A percentile compares a stretch with the other conserved stretches of the same genome.
These are phyloP conservation scores for Charanyca ferruginea DNA, from an alignment of 2,888 invertebrate genomes.

Conservation along the genomic window DNA sequence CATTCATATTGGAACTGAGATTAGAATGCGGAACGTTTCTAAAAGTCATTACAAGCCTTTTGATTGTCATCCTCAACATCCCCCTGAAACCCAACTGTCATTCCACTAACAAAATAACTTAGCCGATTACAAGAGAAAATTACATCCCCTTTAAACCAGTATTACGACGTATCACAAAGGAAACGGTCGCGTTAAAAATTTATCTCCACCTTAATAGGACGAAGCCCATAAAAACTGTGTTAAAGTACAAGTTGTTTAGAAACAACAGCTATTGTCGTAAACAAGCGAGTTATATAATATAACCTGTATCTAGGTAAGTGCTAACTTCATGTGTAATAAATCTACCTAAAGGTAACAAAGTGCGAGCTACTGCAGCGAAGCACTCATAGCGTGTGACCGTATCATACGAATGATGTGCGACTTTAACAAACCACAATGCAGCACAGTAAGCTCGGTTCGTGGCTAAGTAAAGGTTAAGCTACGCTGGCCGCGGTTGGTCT, in stretches of 20 bases:
- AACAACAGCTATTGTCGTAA: conserved; percentile 56
- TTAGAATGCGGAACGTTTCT: too few species aligned
- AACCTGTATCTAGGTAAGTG: conserved; percentile 24
- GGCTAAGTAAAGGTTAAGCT: too few species aligned
- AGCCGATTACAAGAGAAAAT: conserved; percentile 53
- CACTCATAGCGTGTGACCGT: neutral
- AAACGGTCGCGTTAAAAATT: conserved; percentile 59
- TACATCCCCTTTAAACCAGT: conserved; percentile 52
- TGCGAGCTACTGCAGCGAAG: neutral
- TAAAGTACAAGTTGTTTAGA: conserved; percentile 59
- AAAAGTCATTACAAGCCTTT: neutral
- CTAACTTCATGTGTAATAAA: conserved; percentile 12
- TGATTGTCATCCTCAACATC: neutral
- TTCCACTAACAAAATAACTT: conserved; percentile 23
- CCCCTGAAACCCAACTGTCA: conserved; percentile 20
- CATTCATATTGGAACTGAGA: too few species aligned
- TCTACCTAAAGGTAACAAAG: neutral
- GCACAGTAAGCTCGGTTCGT: too few species aligned
- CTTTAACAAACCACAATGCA: too few species aligned
- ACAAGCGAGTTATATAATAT: conserved; percentile 47
- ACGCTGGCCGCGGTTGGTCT: too few species aligned
- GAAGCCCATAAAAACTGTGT: conserved; percentile 55
- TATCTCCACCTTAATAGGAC: conserved; percentile 57
- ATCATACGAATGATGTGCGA: neutral
- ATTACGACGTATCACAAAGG: conserved; percentile 58